Conservation (phyloP, 2,888 invertebrate genomes). For the Cotesia congregata region DNA sequence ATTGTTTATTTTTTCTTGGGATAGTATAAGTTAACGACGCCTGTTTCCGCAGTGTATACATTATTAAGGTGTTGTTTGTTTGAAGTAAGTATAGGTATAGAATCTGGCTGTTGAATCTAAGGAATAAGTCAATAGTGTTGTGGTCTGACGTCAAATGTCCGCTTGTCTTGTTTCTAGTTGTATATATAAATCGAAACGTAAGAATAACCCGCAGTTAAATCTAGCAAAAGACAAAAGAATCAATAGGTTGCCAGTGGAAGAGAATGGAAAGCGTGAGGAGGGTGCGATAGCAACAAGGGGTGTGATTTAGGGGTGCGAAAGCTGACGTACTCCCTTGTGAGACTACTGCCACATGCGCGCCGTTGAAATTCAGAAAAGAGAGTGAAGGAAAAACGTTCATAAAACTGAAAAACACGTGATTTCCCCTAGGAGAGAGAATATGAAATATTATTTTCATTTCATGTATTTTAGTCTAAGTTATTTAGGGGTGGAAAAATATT, state of each 20-base stretch:
- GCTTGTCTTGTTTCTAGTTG: background rate
- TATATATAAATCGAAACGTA: background rate
- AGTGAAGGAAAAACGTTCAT: slow-evolving; percentile 59
- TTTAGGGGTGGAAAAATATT: slow-evolving; percentile 1
- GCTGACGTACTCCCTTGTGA: slow-evolving; percentile 49
- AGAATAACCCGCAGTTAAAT: slow-evolving; percentile 20
- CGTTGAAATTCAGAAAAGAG: slow-evolving; percentile 25
- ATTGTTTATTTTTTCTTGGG: background rate
- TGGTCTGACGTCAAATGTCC: background rate
- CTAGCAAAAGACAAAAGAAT: slow-evolving; percentile 30
- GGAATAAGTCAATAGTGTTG: background rate
- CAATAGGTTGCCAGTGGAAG: slow-evolving; percentile 24
- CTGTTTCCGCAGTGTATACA: background rate
- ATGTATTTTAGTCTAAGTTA: background rate
- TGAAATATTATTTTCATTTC: slow-evolving; percentile 55
- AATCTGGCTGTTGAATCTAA: background rate
- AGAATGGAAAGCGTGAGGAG: slow-evolving; percentile 18
- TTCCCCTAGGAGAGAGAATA: slow-evolving; percentile 64
- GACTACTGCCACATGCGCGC: slow-evolving; percentile 44
- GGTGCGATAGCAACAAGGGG: slow-evolving; percentile 27
- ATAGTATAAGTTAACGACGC: background rate
- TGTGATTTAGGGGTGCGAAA: slow-evolving; percentile 25
- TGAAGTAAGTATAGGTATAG: background rate
- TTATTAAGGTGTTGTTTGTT: background rate
- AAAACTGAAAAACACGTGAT: slow-evolving; percentile 66